These are phyloP conservation scores for Stichodactyla helianthus DNA, from an alignment of 64 coral and sea anemone genomes.

Conservation along the genomic window DNA sequence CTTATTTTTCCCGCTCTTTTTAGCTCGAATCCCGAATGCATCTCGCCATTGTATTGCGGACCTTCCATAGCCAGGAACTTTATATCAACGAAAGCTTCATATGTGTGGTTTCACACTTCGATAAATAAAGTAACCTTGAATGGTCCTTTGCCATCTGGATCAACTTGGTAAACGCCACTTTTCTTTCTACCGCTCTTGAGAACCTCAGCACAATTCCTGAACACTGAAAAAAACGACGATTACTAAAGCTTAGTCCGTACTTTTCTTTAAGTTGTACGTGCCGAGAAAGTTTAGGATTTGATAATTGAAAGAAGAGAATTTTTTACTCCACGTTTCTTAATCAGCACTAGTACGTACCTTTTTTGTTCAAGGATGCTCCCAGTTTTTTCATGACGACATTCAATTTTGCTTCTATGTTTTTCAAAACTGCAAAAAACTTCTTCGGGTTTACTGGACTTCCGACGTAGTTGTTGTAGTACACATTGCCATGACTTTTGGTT, in stretches of 20 bases:
- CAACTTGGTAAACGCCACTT: slow-evolving; percentile 3
- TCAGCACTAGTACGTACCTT: background rate
- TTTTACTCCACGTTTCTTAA: too few species aligned
- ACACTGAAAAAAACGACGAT: background rate
- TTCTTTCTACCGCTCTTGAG: background rate
- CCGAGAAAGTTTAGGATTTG: too few species aligned
- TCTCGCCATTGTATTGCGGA: too few species aligned
- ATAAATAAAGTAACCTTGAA: background rate
- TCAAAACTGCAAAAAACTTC: background rate
- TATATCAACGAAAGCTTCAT: too few species aligned
- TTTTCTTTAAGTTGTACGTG: too few species aligned
- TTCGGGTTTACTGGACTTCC: background rate
- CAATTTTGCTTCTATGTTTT: background rate
- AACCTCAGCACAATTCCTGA: background rate
- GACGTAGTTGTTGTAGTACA: background rate
- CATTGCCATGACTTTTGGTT: background rate
- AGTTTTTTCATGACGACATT: background rate
- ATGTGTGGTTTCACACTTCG: too few species aligned
- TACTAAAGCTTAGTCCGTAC: too few species aligned
- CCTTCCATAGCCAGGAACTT: too few species aligned
- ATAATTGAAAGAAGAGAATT: too few species aligned
- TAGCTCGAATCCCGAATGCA: too few species aligned
- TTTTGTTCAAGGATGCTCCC: background rate
- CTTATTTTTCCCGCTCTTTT: too few species aligned
- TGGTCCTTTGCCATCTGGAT: background rate